Conservation (phyloP, 2,888 invertebrate species). For the Diarsia rubi region DNA sequence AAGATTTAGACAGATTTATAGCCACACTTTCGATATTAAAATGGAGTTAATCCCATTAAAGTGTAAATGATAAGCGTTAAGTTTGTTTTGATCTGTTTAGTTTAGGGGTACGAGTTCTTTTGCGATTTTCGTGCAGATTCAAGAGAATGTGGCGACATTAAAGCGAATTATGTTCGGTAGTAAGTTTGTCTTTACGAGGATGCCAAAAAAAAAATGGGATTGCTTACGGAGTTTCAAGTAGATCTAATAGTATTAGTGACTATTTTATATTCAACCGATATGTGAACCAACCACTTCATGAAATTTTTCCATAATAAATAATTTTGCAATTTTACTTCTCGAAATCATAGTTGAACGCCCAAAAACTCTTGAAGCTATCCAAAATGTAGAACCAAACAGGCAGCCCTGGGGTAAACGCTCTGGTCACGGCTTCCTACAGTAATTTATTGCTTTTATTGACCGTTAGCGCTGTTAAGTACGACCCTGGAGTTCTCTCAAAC, state of each 20-base stretch:
- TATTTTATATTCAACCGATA: background rate
- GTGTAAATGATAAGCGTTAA: conserved; percentile 54
- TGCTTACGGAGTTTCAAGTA: background rate
- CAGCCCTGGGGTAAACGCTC: conserved; percentile 65
- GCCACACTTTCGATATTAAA: conserved; percentile 59
- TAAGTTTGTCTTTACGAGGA: background rate
- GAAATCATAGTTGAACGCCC: background rate
- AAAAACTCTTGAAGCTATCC: conserved; percentile 5
- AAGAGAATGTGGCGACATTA: background rate
- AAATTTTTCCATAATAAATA: background rate
- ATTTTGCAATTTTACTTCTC: background rate
- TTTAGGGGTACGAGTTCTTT: conserved; percentile 28
- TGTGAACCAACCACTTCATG: background rate
- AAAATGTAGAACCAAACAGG: conserved; percentile 19
- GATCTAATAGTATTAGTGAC: background rate
- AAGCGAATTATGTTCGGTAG: background rate
- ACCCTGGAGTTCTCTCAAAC: conserved; percentile 64
- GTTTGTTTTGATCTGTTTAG: conserved; percentile 52
- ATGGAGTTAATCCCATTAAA: conserved; percentile 55
- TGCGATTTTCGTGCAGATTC: conserved; percentile 13
- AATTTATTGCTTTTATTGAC: conserved; percentile 79
- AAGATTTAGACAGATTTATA: conserved; percentile 44
- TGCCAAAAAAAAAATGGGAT: background rate
- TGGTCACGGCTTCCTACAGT: conserved; percentile 65
- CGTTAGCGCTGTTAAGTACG: conserved; percentile 74